phyloP scores from a whole-genome alignment of 2,888 invertebrate species.

The Tetramorium bicarinatum region DNA sequence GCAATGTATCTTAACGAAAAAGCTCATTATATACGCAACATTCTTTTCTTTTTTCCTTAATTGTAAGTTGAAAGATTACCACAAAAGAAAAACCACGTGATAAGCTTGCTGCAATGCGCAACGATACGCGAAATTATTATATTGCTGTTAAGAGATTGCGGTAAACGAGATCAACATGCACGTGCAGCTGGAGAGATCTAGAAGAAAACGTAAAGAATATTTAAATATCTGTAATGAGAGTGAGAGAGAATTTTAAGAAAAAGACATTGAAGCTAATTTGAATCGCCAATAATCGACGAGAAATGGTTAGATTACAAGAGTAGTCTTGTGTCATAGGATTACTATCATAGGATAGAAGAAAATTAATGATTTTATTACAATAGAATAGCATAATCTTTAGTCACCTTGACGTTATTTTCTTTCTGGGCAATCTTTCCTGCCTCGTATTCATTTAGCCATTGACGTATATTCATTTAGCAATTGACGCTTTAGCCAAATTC shows the following conservation, averaged over 20 bases:
- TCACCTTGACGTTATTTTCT: conserved; percentile 84
- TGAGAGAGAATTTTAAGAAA: neutral
- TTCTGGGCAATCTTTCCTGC: conserved; percentile 85
- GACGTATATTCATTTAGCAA: conserved; percentile 75
- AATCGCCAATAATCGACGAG: neutral
- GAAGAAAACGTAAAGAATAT: neutral
- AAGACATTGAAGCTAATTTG: neutral
- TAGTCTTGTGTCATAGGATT: neutral
- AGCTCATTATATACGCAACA: neutral
- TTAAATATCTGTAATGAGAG: neutral
- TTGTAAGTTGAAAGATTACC: neutral
- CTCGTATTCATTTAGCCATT: conserved; percentile 75
- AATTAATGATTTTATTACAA: neutral
- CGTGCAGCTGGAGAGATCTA: neutral
- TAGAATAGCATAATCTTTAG: conserved; percentile 40
- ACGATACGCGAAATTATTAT: neutral
- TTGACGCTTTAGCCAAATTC: conserved; percentile 78
- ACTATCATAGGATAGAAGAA: neutral
- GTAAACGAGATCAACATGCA: neutral
- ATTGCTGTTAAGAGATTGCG: neutral
- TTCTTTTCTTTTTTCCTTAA: neutral
- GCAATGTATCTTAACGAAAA: neutral
- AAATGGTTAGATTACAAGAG: neutral
- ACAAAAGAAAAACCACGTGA: neutral
- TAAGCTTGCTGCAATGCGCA: neutral